Evolutionary conservation across 2,113 vertebrate genomes (phyloP).

Genomic region (Hippotragus niger): DNA sequence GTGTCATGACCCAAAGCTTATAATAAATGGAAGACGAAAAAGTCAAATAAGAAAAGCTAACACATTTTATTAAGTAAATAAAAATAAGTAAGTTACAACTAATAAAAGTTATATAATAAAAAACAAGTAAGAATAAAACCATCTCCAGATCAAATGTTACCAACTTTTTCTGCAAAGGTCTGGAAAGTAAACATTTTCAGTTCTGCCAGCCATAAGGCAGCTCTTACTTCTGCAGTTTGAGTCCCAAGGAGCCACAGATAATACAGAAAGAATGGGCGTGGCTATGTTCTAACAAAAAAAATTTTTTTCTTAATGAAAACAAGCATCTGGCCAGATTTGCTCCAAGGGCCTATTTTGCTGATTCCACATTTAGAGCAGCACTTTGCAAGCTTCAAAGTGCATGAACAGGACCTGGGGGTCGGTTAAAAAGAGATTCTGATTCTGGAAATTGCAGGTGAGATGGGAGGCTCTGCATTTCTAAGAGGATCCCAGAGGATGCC

Average conservation of each 20-base stretch:
- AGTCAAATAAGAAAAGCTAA: background rate
- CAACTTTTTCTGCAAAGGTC: background rate
- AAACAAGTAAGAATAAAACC: background rate
- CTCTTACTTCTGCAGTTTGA: accelerated
- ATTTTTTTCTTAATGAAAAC: background rate
- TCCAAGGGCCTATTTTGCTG: background rate
- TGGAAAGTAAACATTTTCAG: background rate
- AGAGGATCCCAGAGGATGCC: background rate
- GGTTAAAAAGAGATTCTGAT: background rate
- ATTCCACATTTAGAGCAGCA: background rate
- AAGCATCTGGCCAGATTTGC: background rate
- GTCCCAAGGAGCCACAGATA: background rate
- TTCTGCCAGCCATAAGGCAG: background rate
- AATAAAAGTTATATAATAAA: background rate
- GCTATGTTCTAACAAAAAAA: background rate
- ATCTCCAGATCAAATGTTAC: background rate
- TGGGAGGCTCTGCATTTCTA: background rate
- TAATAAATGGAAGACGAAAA: conserved; percentile 5
- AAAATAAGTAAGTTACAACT: background rate
- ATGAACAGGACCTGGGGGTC: too few relatives aligned
- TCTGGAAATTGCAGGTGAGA: background rate
- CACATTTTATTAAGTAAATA: background rate
- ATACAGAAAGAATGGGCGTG: background rate
- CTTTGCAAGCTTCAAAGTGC: background rate
- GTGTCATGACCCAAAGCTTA: background rate